Evolutionary conservation across 2,888 invertebrate genomes (phyloP).

Genomic region (Eudemis profundana): DNA sequence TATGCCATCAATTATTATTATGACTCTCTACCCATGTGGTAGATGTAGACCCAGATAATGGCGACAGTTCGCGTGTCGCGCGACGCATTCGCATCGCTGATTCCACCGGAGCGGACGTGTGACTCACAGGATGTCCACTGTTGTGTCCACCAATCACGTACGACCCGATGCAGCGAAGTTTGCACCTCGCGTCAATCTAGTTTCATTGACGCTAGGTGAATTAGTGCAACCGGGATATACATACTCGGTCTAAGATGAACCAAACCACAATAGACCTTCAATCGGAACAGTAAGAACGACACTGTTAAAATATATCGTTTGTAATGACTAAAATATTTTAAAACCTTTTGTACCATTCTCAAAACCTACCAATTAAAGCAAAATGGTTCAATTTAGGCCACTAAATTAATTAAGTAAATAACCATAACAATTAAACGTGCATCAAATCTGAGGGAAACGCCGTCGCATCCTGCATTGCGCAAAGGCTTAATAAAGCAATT

Average conservation of each 20-base stretch:
- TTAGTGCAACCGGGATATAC: neutral
- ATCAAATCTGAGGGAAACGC: constrained; percentile 41
- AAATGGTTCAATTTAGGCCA: constrained; percentile 21
- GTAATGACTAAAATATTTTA: neutral
- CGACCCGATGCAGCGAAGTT: neutral
- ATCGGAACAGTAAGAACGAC: neutral
- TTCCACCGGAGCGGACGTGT: constrained; percentile 61
- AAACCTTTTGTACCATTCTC: neutral
- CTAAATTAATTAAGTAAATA: constrained; percentile 30
- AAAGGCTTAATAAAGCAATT: constrained; percentile 66
- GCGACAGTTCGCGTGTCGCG: constrained; percentile 32
- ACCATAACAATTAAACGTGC: constrained; percentile 27
- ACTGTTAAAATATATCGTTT: no score
- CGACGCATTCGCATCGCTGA: constrained; percentile 60
- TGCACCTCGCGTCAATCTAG: neutral
- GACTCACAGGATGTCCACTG: constrained; percentile 56
- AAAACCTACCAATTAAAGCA: neutral
- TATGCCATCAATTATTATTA: no score
- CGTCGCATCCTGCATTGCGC: constrained; percentile 61
- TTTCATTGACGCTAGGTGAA: neutral
- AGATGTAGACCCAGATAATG: constrained; percentile 12
- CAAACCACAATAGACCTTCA: neutral
- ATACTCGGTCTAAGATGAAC: no score
- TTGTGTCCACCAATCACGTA: constrained; percentile 14
- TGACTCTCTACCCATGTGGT: constrained; percentile 1